phyloP scores from a whole-genome alignment of 2,113 vertebrate genomes.

The Scopus umbretta region DNA sequence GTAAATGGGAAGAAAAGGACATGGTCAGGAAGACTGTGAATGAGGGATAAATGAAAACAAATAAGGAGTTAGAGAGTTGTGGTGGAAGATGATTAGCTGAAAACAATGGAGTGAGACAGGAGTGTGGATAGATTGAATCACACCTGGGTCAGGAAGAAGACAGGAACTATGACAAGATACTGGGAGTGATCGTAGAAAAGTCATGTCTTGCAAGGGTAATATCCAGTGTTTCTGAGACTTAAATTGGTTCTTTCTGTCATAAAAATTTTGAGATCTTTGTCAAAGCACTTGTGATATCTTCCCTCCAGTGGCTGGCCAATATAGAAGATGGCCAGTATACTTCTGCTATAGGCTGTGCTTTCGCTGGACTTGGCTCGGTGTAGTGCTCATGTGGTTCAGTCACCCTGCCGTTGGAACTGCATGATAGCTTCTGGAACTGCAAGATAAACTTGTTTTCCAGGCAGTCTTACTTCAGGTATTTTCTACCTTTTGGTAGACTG shows the following conservation, averaged over 20 bases:
- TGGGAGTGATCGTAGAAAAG: not conserved
- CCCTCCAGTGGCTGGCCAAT: not conserved
- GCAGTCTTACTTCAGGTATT: not conserved
- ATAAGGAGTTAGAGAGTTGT: not conserved
- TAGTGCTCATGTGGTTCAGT: not conserved
- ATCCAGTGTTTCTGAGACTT: not conserved
- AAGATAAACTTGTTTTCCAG: not conserved
- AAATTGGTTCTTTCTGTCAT: not conserved
- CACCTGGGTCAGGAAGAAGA: not conserved
- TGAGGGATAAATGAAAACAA: not conserved
- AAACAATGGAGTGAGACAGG: not conserved
- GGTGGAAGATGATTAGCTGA: not conserved
- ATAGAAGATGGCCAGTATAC: not conserved
- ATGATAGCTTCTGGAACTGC: not conserved
- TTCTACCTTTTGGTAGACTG: not conserved
- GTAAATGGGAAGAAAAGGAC: not conserved
- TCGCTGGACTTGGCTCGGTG: not conserved
- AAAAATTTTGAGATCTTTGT: not conserved
- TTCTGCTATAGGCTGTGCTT: not conserved
- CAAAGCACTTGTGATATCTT: not conserved
- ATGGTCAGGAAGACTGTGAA: not conserved
- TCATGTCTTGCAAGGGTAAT: not conserved
- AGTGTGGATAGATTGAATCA: not conserved
- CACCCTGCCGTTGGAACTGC: not conserved
- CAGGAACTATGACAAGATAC: not conserved